phyloP scores from a whole-genome alignment of 2,888 invertebrate genomes.

The Caenorhabditis sp. region DNA sequence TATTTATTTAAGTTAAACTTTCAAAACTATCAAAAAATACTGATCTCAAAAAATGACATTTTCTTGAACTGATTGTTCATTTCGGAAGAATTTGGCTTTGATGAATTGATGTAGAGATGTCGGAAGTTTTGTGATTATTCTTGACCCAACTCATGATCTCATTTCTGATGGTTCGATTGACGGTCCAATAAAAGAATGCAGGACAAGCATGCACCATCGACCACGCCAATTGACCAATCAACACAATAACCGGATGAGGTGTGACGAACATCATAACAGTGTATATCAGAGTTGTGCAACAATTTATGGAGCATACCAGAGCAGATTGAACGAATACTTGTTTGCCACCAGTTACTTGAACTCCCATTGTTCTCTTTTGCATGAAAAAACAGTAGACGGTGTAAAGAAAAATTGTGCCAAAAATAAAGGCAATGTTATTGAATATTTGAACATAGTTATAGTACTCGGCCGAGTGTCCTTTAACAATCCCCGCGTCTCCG shows the following conservation, averaged over 20 bases:
- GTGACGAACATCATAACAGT: conserved; percentile 23
- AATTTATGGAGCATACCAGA: conserved; percentile 24
- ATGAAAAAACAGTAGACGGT: conserved; percentile 17
- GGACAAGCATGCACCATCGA: conserved; percentile 27
- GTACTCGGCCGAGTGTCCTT: conserved; percentile 17
- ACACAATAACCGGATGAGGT: conserved; percentile 15
- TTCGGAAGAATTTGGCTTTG: too few relatives aligned
- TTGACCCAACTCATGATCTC: conserved; percentile 12
- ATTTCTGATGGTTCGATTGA: conserved; percentile 17
- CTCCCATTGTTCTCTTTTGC: conserved; percentile 19
- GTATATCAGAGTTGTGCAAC: conserved; percentile 22
- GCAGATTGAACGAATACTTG: background rate
- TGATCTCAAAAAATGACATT: too few relatives aligned
- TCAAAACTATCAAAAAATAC: too few relatives aligned
- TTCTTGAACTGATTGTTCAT: too few relatives aligned
- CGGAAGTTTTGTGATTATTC: too few relatives aligned
- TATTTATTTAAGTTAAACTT: too few relatives aligned
- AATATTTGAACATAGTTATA: conserved; percentile 22
- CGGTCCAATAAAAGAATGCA: conserved; percentile 21
- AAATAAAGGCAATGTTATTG: conserved; percentile 25
- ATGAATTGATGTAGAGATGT: too few relatives aligned
- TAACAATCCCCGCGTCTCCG: conserved; percentile 23
- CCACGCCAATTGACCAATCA: conserved; percentile 24
- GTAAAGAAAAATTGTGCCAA: conserved; percentile 16
- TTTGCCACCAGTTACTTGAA: conserved; percentile 19